Percentiles rank a stretch among this genome's conserved stretches.
These are phyloP conservation scores for Pogona vitticeps DNA, from an alignment of 2,113 vertebrate genomes.

Conservation along the genomic window DNA sequence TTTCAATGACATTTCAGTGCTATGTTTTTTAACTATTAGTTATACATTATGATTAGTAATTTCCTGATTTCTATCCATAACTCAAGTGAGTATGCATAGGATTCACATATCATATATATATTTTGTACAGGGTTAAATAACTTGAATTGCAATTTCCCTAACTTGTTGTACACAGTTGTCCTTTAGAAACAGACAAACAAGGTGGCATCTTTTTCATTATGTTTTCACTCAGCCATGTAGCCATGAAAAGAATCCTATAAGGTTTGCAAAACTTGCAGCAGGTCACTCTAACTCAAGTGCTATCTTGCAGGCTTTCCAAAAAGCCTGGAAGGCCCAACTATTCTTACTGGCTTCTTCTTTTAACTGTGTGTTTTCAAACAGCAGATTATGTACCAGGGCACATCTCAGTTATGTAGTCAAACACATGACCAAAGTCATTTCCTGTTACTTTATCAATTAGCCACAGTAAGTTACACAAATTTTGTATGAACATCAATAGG, in stretches of 20 bases:
- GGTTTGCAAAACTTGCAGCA: not conserved
- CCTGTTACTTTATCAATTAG: no score
- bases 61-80: not conserved
- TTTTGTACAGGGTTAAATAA: not conserved
- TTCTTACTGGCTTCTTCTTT: no score
- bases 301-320: no score
- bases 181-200: not conserved
- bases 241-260: not conserved
- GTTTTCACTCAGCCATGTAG: no score
- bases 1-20: not conserved
- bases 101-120: not conserved
- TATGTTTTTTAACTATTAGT: not conserved
- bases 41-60: slow-evolving; percentile 5
- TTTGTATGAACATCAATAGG: no score
- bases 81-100: not conserved
- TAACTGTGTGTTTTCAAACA: no score
- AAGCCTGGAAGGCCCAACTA: no score
- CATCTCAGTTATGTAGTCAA: no score
- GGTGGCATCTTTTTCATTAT: not conserved
- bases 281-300: not conserved
- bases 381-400: no score
- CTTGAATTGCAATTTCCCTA: not conserved
- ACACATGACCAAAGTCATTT: no score
- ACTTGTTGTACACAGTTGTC: not conserved
- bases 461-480: not conserved